Conservation (phyloP, 2,113 vertebrate genomes). For the Alectura lathami region DNA sequence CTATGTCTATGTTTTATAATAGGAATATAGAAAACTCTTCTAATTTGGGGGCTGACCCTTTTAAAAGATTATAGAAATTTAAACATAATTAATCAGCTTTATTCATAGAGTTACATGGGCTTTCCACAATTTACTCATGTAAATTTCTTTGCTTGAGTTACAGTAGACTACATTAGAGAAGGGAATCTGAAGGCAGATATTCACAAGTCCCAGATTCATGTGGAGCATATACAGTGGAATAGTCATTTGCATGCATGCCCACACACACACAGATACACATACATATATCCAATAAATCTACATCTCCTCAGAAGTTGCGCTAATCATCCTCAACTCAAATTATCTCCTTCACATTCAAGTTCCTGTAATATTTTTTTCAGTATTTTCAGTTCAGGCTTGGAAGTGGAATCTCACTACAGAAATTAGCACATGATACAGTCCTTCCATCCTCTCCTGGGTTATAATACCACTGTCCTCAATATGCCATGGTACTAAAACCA, state of each 20-base stretch:
- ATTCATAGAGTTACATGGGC: constrained; percentile 72
- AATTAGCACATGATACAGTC: accelerated
- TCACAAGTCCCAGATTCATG: constrained; percentile 49
- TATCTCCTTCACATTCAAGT: constrained; percentile 11
- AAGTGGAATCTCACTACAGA: background rate
- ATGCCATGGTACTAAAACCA: background rate
- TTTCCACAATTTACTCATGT: constrained; percentile 75
- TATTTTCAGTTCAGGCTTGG: background rate
- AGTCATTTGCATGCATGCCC: constrained; percentile 50
- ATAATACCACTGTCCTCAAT: background rate
- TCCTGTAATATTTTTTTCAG: background rate
- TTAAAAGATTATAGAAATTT: constrained; percentile 81
- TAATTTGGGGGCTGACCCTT: constrained; percentile 79
- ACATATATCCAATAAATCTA: constrained; percentile 49
- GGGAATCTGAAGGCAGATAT: constrained; percentile 65
- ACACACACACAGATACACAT: constrained; percentile 27
- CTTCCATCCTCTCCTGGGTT: background rate
- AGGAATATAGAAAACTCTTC: constrained; percentile 72
- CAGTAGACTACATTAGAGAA: constrained; percentile 46
- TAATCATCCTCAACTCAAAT: background rate
- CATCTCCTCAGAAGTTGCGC: constrained; percentile 36
- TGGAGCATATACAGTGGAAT: background rate
- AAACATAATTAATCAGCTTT: constrained; percentile 80
- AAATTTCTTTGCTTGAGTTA: constrained; percentile 71
- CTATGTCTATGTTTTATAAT: constrained; percentile 71